Evolutionary conservation across 1,140 invertebrate genomes (phyloP).

Genomic region (Amyelois transitella): DNA sequence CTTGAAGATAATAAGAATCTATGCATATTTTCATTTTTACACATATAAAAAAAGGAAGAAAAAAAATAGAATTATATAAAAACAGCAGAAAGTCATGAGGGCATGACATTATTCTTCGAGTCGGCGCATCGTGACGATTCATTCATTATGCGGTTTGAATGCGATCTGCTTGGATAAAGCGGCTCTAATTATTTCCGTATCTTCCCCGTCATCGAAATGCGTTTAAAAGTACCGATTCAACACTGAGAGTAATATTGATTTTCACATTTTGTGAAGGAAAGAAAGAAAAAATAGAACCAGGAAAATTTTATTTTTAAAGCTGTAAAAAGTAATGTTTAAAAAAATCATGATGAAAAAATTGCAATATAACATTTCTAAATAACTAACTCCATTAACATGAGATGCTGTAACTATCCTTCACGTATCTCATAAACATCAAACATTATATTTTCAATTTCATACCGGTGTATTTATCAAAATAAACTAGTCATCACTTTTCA

Average conservation of each 20-base stretch:
- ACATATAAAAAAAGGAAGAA: not conserved
- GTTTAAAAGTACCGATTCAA: conserved; percentile 28
- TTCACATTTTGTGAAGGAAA: too few species aligned
- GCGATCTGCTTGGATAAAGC: conserved; percentile 59
- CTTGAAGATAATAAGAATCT: too few species aligned
- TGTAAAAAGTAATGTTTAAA: too few species aligned
- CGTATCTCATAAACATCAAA: not conserved
- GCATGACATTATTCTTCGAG: conserved; percentile 35
- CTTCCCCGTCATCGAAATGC: conserved; percentile 48
- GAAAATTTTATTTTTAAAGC: too few species aligned
- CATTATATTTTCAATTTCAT: not conserved
- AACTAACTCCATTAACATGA: too few species aligned
- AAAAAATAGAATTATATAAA: not conserved
- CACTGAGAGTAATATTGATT: conserved; percentile 15
- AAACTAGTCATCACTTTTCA: not conserved
- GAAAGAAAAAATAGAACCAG: too few species aligned
- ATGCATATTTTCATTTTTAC: too few species aligned
- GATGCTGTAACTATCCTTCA: not conserved
- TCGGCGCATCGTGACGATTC: conserved; percentile 47
- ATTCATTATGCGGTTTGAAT: conserved; percentile 64
- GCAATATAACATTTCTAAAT: too few species aligned
- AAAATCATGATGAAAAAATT: not conserved
- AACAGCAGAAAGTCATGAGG: conserved; percentile 12
- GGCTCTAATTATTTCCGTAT: conserved; percentile 64
- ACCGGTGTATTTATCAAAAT: not conserved